Evolutionary conservation across 37 sponge, comb jelly and placozoan genomes (phyloP), one percentile per base, ranked within the genome.

Genomic region (Axinella damicornis): DNA sequence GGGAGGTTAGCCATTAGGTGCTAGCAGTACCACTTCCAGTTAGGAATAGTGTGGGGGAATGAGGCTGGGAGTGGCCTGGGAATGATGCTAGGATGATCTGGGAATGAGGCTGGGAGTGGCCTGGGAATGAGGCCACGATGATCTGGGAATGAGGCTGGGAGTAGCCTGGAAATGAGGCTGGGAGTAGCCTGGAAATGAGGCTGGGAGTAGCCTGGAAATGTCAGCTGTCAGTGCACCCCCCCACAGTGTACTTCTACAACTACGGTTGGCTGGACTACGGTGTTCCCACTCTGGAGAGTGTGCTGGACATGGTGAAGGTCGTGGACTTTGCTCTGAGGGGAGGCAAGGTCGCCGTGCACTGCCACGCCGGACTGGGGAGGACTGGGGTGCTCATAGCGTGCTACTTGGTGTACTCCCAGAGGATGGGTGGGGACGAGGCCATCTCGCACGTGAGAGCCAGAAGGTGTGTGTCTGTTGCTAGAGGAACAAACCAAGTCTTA

Each of bases 301-400:
- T 98, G 27, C 88, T 98, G 53, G 92, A 96, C 57, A 89, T 94
- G 78, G 95, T 96, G 37, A 94, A 96, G 79, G 99, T 98, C 39
- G 65, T 98, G 67, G 83, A 79, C 74, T 98, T 96, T 84, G 92
- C 99, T 1, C 74, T 94, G 53, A 56, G 57, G 6, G 66, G 82
- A 24, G 97, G 97, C 15, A 92, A 82, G 69, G 97, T 89, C 0
- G 97, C 97, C 14, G 80, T 97, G 18, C 97, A 97, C 63, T 97
- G 97, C 69, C 97, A 97, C 53, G 97, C 97, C 25, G 97, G 97
- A 0, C 81, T 97, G 80, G 96, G 96, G 63, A 80, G 99, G 25
- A 98, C 99, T n/a, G 99, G 99, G 16, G 87, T 90, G 17, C 91
- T 98, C 37, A 96, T 98, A 32, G 99, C 99, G 0, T 96, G 97